Percentiles rank a stretch among this genome's conserved stretches.
These are phyloP conservation scores for Scaptomyza hsui DNA, from an alignment of 1,140 invertebrate genomes.

Conservation along the genomic window DNA sequence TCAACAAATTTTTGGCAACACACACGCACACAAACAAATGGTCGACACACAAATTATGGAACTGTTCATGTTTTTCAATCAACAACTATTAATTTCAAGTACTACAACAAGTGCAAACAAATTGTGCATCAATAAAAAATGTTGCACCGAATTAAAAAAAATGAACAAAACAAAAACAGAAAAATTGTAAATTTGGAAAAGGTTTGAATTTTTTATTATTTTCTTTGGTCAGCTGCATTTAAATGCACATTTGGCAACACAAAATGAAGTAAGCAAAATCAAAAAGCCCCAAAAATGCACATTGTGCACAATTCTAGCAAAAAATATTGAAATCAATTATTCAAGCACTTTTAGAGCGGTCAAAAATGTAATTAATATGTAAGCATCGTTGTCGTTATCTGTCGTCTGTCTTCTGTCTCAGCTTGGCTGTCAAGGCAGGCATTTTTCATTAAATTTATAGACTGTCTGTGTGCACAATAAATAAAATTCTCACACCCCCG, in stretches of 20 bases:
- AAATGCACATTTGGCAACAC: conserved; percentile 41
- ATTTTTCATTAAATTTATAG: conserved; percentile 59
- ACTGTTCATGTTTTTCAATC: conserved; percentile 46
- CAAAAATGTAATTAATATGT: conserved; percentile 68
- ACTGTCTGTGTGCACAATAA: conserved; percentile 46
- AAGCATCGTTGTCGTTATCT: conserved; percentile 34
- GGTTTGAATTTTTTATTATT: conserved; percentile 41
- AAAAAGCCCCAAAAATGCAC: conserved; percentile 34
- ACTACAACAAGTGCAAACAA: conserved; percentile 45
- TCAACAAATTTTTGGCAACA: conserved; percentile 21
- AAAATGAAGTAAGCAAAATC: conserved; percentile 10
- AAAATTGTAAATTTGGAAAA: conserved; percentile 22
- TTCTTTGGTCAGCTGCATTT: conserved; percentile 39
- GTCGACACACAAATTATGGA: conserved; percentile 39
- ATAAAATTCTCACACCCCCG: conserved; percentile 29
- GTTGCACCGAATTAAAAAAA: conserved; percentile 35
- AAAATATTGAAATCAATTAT: conserved; percentile 61
- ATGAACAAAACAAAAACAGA: conserved; percentile 14
- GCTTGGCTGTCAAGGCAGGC: conserved; percentile 39
- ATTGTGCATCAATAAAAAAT: conserved; percentile 53
- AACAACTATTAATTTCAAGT: conserved; percentile 59
- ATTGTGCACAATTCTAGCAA: conserved; percentile 25
- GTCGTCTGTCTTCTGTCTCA: conserved; percentile 4
- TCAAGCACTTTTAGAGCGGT: conserved; percentile 58
- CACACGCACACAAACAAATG: conserved; percentile 3